Conservation (phyloP, 2,113 vertebrate genomes). For the Campylorhamphus procurvoides region DNA sequence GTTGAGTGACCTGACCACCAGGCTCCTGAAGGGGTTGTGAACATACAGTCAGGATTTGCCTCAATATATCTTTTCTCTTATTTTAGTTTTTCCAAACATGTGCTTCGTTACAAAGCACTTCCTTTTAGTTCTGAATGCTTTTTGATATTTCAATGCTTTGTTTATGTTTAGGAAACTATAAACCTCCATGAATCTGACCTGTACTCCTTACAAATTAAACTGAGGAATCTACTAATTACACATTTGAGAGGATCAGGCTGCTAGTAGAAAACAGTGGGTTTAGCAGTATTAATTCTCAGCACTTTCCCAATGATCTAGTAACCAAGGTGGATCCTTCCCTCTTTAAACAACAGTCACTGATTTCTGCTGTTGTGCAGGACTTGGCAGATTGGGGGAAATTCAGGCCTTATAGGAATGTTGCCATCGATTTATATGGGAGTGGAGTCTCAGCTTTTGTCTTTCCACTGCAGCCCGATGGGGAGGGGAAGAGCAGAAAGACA, state of each 20-base stretch:
- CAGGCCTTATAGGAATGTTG: background rate
- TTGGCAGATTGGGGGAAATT: background rate
- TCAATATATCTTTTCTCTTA: background rate
- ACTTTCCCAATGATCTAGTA: background rate
- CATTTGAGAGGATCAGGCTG: background rate
- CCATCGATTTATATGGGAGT: fast-evolving
- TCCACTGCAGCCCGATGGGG: background rate
- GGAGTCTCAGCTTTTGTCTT: background rate
- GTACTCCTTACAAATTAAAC: background rate
- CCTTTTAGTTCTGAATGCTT: background rate
- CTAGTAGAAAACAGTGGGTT: background rate
- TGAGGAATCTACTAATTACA: background rate
- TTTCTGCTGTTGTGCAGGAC: background rate
- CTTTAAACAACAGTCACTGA: background rate
- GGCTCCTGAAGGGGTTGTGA: background rate
- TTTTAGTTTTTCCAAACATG: too few species aligned
- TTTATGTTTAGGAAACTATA: background rate
- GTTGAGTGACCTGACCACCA: background rate
- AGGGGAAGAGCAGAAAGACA: background rate
- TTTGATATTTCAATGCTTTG: background rate
- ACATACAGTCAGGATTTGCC: background rate
- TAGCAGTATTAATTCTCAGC: background rate
- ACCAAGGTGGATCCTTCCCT: background rate
- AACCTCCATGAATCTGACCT: fast-evolving
- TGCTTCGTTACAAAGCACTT: background rate